These are phyloP conservation scores for Adelosebastes latens DNA, from an alignment of 2,797 vertebrate genomes.

Conservation along the genomic window DNA sequence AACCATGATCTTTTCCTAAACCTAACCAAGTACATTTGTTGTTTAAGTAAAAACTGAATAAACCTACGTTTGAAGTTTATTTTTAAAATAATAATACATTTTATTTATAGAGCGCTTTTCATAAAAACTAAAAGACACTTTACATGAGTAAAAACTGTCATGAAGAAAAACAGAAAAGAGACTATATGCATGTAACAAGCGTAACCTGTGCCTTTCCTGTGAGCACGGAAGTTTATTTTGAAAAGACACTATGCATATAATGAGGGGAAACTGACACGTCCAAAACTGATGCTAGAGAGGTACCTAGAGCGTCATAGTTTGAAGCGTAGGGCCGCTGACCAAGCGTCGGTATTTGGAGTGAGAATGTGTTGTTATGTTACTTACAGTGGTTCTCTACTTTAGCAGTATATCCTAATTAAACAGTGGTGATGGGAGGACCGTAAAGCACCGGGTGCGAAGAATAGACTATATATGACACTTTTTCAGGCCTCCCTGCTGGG, in stretches of 20 bases:
- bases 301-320: neutral
- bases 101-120: too few species aligned
- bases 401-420: neutral
- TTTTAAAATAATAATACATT: too few species aligned
- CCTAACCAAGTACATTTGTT: neutral
- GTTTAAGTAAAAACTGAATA: too few species aligned
- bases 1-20: neutral
- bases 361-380: neutral
- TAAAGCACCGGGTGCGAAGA: neutral
- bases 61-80: too few species aligned
- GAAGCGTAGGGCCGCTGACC: neutral
- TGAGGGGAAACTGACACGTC: neutral
- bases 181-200: too few species aligned
- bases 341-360: neutral
- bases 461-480: neutral
- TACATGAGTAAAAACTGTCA: too few species aligned
- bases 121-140: too few species aligned
- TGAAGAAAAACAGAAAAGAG: too few species aligned
- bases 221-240: neutral
- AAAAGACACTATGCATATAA: neutral
- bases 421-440: neutral
- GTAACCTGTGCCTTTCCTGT: neutral
- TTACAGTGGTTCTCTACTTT: neutral
- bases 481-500: neutral
- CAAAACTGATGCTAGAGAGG: neutral